phyloP scores from a whole-genome alignment of 2,797 vertebrate genomes.

The Fratercula arctica region DNA sequence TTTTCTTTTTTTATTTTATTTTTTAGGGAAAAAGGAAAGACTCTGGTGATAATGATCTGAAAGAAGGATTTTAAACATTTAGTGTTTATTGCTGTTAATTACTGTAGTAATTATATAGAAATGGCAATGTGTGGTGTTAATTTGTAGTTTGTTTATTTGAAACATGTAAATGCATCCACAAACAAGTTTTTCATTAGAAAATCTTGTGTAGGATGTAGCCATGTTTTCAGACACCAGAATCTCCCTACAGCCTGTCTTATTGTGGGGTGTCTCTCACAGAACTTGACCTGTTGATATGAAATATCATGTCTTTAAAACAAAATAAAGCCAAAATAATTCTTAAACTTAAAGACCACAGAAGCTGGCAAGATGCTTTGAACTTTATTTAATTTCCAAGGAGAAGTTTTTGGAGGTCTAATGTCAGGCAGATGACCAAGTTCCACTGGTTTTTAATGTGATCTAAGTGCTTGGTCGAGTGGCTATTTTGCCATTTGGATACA shows the following conservation, averaged over 20 bases:
- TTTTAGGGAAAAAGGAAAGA: background rate
- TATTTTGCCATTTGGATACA: background rate
- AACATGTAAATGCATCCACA: background rate
- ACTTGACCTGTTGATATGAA: background rate
- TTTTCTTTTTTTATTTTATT: background rate
- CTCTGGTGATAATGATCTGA: background rate
- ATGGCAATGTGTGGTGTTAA: background rate
- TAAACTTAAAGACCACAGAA: background rate
- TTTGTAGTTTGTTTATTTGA: slow-evolving; percentile 1
- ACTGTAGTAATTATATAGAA: background rate
- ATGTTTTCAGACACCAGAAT: background rate
- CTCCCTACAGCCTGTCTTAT: background rate
- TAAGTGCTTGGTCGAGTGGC: background rate
- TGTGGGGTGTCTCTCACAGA: background rate
- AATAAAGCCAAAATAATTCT: background rate
- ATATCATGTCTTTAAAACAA: background rate
- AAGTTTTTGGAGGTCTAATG: background rate
- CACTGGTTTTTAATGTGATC: background rate
- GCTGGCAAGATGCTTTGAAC: background rate
- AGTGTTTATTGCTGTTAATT: slow-evolving; percentile 28
- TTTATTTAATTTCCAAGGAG: background rate
- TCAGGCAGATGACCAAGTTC: background rate
- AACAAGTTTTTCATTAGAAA: background rate
- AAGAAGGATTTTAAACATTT: background rate
- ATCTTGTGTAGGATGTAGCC: background rate